These are phyloP conservation scores for Colius striatus DNA, from an alignment of 2,113 vertebrate species.

Conservation along the genomic window DNA sequence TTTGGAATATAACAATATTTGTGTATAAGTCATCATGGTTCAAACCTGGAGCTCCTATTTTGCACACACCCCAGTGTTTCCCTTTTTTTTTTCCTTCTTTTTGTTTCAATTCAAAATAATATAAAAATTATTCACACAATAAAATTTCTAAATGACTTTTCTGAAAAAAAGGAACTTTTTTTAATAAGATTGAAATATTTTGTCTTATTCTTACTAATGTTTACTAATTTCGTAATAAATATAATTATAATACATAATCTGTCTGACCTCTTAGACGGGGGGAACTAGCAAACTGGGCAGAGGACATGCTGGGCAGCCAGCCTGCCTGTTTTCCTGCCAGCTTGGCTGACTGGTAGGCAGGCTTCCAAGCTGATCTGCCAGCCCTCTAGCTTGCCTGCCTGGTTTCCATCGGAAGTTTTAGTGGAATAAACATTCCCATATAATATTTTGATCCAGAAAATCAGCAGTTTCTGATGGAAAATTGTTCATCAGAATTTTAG, in stretches of 20 bases:
- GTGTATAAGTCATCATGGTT: background rate
- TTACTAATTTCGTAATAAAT: background rate
- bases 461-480: slow-evolving; percentile 58
- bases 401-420: background rate
- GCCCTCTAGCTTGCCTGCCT: slow-evolving; percentile 40
- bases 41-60: background rate
- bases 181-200: background rate
- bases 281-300: background rate
- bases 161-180: background rate
- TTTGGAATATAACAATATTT: background rate
- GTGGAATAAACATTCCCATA: slow-evolving; percentile 11
- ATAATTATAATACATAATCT: background rate
- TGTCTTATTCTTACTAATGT: background rate
- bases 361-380: slow-evolving; percentile 11
- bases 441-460: slow-evolving; percentile 42
- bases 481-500: slow-evolving; percentile 50
- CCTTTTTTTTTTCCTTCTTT: background rate
- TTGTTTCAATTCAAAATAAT: too few relatives aligned
- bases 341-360: background rate
- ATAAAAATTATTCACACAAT: background rate
- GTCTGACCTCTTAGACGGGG: background rate
- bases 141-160: background rate
- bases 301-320: background rate
- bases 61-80: background rate
- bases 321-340: background rate